Base-by-base conservation (phyloP, 2,113 vertebrate species). In the Epinephelus cyanopodus region DNA sequence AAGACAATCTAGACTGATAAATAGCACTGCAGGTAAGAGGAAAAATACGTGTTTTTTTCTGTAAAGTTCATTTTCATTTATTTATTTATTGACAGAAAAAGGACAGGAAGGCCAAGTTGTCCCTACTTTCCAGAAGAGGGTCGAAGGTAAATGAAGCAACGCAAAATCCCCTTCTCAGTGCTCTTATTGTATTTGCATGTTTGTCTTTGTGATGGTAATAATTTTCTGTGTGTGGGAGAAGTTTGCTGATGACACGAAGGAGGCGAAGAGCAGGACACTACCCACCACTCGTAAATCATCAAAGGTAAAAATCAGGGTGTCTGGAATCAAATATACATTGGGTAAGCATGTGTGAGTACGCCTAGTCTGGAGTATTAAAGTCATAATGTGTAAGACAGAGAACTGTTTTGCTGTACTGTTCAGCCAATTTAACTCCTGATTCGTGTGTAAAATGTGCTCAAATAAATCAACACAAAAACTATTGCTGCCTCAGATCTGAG, bases 131-230 rank as follows among this genome's bases (percentile, higher is more conserved):
- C 61, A 90, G 86, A 64, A 91, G 90, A 91, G 60, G 74, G 5
- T 94, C 94, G 5, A 95, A 95, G 93, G 95, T 95, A 89, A 56
- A 27, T 5, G 0, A 48, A 50, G 0, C 14, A 6, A 17, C 6
- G 7, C 14, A 61, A 52, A 45, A 17, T 23, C 13, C 18, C 3
- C 0, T 3, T 21, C n/a, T 29, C 6, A 6, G 10, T 27, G 19
- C 13, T 53, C 14, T 60, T 14, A 8, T 2, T n/a, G 29, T 21
- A 5, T 60, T 66, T 71, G 3, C 23, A 1, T 63, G 8, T 73
- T 19, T 8, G 45, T 69, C 23, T 60, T 29, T n/a, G 3, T 68
- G 11, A 53, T 23, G 0, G 0, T n/a, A 21, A 27, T 25, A 0
- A 10, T 29, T 29, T 74, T 42, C 1, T 3, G 14, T 58, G 75